A percentile compares a stretch with the other conserved stretches of the same genome.
Conservation (phyloP, 2,888 invertebrate species). For the Cryptocephalus moraei region DNA sequence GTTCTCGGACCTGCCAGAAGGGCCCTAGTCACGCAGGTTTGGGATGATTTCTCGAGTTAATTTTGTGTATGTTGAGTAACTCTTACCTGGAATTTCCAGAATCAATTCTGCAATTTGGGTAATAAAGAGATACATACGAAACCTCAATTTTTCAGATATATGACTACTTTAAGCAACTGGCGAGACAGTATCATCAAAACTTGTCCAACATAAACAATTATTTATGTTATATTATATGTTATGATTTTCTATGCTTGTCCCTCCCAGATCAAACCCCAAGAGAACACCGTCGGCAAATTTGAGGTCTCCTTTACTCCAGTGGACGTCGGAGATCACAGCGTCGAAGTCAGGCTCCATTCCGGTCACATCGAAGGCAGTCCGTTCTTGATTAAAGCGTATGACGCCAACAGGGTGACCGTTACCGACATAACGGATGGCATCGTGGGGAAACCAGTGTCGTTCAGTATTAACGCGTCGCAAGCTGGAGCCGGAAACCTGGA, state of each 20-base stretch:
- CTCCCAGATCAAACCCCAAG: slow-evolving; percentile 35
- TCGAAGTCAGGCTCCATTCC: slow-evolving; percentile 62
- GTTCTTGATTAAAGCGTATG: slow-evolving; percentile 91
- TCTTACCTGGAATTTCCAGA: too few species aligned
- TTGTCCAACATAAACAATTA: too few species aligned
- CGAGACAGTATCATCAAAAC: too few species aligned
- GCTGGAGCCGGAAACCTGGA: slow-evolving; percentile 91
- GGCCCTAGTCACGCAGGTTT: slow-evolving; percentile 54
- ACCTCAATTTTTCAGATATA: too few species aligned
- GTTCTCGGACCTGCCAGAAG: slow-evolving; percentile 66
- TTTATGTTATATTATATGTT: too few species aligned
- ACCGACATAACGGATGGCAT: slow-evolving; percentile 85
- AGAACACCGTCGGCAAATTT: slow-evolving; percentile 38
- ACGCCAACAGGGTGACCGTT: slow-evolving; percentile 88
- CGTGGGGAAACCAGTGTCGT: slow-evolving; percentile 87
- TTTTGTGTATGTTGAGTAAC: too few species aligned
- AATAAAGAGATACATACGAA: too few species aligned
- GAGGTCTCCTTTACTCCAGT: slow-evolving; percentile 61
- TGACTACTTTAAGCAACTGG: too few species aligned
- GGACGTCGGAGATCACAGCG: slow-evolving; percentile 89
- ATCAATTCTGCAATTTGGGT: too few species aligned
- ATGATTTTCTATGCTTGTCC: too few species aligned
- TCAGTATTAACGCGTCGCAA: slow-evolving; percentile 78
- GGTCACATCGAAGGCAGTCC: slow-evolving; percentile 91
- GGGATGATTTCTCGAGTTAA: too few species aligned